phyloP scores from a whole-genome alignment of 1,140 invertebrate species.

The Himalopsyche phryganea region DNA sequence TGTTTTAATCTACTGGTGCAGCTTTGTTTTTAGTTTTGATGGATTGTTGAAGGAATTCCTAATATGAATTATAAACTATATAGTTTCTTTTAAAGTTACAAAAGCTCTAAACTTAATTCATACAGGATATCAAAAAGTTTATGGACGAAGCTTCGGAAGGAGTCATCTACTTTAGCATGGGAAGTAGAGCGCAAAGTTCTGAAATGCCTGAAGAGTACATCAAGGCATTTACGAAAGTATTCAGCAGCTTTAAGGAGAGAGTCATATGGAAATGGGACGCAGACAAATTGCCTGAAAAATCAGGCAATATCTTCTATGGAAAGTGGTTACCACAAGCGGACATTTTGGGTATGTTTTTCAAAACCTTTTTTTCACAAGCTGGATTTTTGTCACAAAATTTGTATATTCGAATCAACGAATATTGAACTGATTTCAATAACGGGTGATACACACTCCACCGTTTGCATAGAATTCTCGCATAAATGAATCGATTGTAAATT shows the following conservation, averaged over 20 bases:
- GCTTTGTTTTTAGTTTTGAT: too few relatives aligned
- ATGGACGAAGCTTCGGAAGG: constrained; percentile 57
- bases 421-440: too few relatives aligned
- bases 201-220: constrained; percentile 51
- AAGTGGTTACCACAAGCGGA: constrained; percentile 71
- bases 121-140: constrained; percentile 54
- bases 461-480: too few relatives aligned
- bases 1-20: too few relatives aligned
- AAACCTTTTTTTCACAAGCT: too few relatives aligned
- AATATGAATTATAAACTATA: too few relatives aligned
- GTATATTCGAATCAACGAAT: too few relatives aligned
- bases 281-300: constrained; percentile 44
- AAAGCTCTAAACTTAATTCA: constrained; percentile 1
- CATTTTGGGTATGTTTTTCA: constrained; percentile 55
- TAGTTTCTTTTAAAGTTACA: constrained; percentile 9
- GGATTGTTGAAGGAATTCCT: too few relatives aligned
- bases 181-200: constrained; percentile 56
- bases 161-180: constrained; percentile 61
- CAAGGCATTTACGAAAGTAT: constrained; percentile 51
- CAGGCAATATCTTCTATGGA: constrained; percentile 59
- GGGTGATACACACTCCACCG: too few relatives aligned
- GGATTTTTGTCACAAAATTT: too few relatives aligned
- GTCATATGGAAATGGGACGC: constrained; percentile 68
- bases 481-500: too few relatives aligned
- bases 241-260: constrained; percentile 55